Base-by-base conservation (phyloP, 2,797 vertebrate species). In the Mus caroli region DNA sequence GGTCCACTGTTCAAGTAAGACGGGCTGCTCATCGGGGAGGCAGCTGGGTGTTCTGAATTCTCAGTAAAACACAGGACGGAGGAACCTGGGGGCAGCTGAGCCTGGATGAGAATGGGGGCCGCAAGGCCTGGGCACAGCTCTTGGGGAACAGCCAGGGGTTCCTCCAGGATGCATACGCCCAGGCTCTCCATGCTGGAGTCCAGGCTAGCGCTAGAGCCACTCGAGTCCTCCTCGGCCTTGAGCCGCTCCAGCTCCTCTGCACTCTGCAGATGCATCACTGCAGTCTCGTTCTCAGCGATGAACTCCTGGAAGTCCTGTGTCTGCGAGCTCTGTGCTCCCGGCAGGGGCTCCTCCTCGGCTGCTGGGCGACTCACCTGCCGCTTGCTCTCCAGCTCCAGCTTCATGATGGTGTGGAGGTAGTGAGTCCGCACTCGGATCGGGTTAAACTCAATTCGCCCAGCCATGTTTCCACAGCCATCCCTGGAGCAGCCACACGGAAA, bases 371-470 rank as follows among this genome's bases (percentile, higher is more conserved):
- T 79, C 46, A 98, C 98, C 96, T 99, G 98, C 40, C 98, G 98
- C 95, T 99, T 99, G 98, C 99, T 99, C 98, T 99, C 99, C 97
- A 99, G 98, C 98, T 99, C 99, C 98, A 99, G 99, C 98, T 99
- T 99, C 99, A 99, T 99, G 98, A 99, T 98, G 97, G 99, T 99
- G 98, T 99, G 99, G 91, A 99, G 99, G 98, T 99, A 99, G 98
- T 99, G 99, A 77, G 99, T 99, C 97, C 99, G 98, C 69, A 99
- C 99, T 0, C 99, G 99, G 31, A 99, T 99, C 0, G 99, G 99
- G 91, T 99, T 99, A 98, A 99, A 99, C 98, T 99, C 99, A 78
- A 99, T 99, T 40, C 99, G 99, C 1, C 99, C 99, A 0, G 99
- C 99, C 40, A 98, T 97, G 96, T 99, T 99, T 22, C 99, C 99